Evolutionary conservation across 2,888 invertebrate species (phyloP).

Genomic region (Netelia melanura): DNA sequence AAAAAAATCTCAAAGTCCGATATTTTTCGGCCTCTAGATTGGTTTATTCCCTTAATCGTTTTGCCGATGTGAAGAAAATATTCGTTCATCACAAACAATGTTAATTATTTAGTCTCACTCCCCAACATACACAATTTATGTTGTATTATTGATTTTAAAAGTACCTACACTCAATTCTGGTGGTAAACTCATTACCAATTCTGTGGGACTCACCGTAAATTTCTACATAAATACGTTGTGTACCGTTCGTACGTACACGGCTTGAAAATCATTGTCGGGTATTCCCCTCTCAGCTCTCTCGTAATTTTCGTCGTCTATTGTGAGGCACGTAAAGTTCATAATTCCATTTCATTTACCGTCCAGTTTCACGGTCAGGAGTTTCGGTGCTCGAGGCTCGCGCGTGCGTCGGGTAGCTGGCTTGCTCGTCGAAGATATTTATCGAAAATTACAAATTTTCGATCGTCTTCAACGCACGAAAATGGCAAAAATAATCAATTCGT

Average conservation of each 20-base stretch:
- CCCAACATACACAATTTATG: too few relatives aligned
- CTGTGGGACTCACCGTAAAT: conserved; percentile 42
- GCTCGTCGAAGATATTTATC: conserved; percentile 5
- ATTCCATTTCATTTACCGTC: conserved; percentile 35
- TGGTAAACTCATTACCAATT: not conserved
- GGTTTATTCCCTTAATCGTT: too few relatives aligned
- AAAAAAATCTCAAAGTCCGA: too few relatives aligned
- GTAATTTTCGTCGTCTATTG: not conserved
- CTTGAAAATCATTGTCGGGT: conserved; percentile 8
- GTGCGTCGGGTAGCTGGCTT: conserved; percentile 57
- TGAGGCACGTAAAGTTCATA: conserved; percentile 8
- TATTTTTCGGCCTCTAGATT: too few relatives aligned
- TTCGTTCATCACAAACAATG: not conserved
- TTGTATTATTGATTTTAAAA: too few relatives aligned
- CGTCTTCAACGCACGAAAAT: not conserved
- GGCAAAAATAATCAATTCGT: not conserved
- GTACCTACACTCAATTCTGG: too few relatives aligned
- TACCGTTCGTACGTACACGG: conserved; percentile 28
- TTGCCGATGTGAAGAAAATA: not conserved
- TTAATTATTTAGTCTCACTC: not conserved
- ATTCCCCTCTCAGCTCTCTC: conserved; percentile 8
- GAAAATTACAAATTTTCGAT: not conserved
- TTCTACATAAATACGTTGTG: conserved; percentile 50
- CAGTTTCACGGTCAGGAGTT: conserved; percentile 41
- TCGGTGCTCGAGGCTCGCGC: not conserved